Conservation (phyloP, 2,797 vertebrate species). For the Lepilemur ruficaudatus region DNA sequence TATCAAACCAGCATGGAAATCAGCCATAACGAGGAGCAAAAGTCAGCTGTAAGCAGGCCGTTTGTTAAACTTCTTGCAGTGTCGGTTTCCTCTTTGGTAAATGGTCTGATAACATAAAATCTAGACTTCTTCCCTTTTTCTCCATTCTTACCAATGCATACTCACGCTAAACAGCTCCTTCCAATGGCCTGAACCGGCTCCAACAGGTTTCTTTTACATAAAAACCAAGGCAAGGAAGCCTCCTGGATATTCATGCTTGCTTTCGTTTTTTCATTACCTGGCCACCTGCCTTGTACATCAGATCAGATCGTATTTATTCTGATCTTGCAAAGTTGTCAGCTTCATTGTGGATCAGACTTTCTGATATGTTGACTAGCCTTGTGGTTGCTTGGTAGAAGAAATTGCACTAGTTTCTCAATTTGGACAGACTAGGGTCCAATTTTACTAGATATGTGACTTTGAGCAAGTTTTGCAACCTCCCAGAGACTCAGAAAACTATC, state of each 20-base stretch:
- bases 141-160: neutral
- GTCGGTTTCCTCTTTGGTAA: neutral
- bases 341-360: neutral
- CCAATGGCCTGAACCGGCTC: neutral
- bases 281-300: neutral
- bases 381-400: neutral
- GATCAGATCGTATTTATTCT: no score
- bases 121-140: neutral
- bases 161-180: neutral
- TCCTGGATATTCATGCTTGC: neutral
- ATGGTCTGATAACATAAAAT: neutral
- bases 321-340: neutral
- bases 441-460: neutral
- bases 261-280: neutral
- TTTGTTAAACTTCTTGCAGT: neutral
- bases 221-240: neutral
- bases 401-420: neutral
- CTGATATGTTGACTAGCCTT: neutral
- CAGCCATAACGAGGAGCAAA: neutral
- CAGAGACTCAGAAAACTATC: neutral
- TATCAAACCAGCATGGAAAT: neutral
- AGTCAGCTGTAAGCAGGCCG: neutral
- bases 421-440: neutral
- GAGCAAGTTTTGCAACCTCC: neutral
- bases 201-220: neutral